phyloP scores from a whole-genome alignment of 2,888 invertebrate species.

The Bedellia somnulentella region DNA sequence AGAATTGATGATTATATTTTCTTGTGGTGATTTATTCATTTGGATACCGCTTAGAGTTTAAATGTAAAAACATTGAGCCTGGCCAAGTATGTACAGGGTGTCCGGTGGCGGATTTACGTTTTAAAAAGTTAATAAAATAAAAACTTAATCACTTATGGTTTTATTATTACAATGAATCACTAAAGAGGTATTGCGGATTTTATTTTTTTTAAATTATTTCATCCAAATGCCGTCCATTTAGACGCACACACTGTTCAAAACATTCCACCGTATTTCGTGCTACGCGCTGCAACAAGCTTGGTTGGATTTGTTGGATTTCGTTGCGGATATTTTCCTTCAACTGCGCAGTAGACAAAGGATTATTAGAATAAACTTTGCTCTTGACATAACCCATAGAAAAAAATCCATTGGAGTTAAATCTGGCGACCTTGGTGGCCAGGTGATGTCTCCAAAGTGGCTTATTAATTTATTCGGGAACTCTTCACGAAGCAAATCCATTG shows the following conservation, averaged over 20 bases:
- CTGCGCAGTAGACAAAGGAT: slow-evolving; percentile 2
- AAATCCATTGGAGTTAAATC: slow-evolving; percentile 6
- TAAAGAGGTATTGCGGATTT: slow-evolving; percentile 15
- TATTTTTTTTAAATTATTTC: slow-evolving; percentile 7
- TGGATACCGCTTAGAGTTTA: too few relatives aligned
- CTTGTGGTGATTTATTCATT: too few relatives aligned
- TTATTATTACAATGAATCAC: slow-evolving; percentile 11
- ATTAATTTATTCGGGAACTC: slow-evolving; percentile 4
- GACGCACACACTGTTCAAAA: slow-evolving; percentile 6
- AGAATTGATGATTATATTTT: too few relatives aligned
- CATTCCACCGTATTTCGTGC: slow-evolving; percentile 1
- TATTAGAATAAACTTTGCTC: slow-evolving; percentile 5
- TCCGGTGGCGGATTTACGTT: slow-evolving; percentile 18
- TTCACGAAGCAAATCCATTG: slow-evolving; percentile 3
- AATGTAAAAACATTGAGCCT: too few relatives aligned
- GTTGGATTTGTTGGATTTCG: slow-evolving; percentile 5
- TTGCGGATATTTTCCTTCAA: slow-evolving; percentile 7
- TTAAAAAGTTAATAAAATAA: background rate
- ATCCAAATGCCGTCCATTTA: slow-evolving; percentile 7
- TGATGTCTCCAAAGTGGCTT: too few relatives aligned
- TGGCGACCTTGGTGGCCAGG: slow-evolving; percentile 5
- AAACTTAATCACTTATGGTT: background rate
- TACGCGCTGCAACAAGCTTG: slow-evolving; percentile 5
- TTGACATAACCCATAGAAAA: slow-evolving; percentile 8
- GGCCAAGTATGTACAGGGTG: slow-evolving; percentile 18